These are phyloP conservation scores for Trachelus troglodyta DNA, from an alignment of 2,888 invertebrate genomes.

Conservation along the genomic window DNA sequence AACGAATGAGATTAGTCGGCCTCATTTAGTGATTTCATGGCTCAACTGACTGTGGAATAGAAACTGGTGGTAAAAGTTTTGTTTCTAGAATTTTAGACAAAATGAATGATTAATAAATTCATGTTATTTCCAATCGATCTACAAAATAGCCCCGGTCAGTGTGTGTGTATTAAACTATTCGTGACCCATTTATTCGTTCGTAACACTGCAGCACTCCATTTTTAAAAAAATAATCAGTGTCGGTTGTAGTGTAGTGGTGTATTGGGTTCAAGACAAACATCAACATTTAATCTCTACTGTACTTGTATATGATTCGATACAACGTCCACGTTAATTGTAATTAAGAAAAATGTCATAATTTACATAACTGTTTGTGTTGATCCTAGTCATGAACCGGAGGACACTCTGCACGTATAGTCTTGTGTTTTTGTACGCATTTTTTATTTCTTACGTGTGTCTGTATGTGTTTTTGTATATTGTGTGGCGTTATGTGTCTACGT, in stretches of 20 bases:
- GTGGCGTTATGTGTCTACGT: slow-evolving; percentile 43
- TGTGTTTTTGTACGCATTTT: neutral
- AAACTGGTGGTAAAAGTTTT: slow-evolving; percentile 30
- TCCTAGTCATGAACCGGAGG: slow-evolving; percentile 57
- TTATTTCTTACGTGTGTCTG: slow-evolving; percentile 21
- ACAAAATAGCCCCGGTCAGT: slow-evolving; percentile 52
- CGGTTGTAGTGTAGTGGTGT: slow-evolving; percentile 41
- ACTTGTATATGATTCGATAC: slow-evolving; percentile 24
- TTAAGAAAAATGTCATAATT: slow-evolving; percentile 22
- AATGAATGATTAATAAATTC: neutral
- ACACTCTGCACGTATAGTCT: slow-evolving; percentile 40
- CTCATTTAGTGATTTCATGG: slow-evolving; percentile 16
- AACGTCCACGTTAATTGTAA: slow-evolving; percentile 44
- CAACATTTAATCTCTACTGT: slow-evolving; percentile 46
- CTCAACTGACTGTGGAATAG: neutral
- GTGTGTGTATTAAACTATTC: slow-evolving; percentile 53
- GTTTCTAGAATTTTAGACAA: neutral
- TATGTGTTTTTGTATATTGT: slow-evolving; percentile 36
- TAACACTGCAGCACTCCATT: slow-evolving; percentile 49
- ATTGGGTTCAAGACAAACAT: slow-evolving; percentile 59
- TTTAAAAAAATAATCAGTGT: slow-evolving; percentile 62
- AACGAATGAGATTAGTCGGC: slow-evolving; percentile 22
- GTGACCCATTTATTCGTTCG: slow-evolving; percentile 49
- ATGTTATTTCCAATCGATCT: slow-evolving; percentile 38
- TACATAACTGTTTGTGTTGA: slow-evolving; percentile 36